Base-by-base conservation (phyloP, 2,797 vertebrate genomes). In the Phrynocephalus forsythii region DNA sequence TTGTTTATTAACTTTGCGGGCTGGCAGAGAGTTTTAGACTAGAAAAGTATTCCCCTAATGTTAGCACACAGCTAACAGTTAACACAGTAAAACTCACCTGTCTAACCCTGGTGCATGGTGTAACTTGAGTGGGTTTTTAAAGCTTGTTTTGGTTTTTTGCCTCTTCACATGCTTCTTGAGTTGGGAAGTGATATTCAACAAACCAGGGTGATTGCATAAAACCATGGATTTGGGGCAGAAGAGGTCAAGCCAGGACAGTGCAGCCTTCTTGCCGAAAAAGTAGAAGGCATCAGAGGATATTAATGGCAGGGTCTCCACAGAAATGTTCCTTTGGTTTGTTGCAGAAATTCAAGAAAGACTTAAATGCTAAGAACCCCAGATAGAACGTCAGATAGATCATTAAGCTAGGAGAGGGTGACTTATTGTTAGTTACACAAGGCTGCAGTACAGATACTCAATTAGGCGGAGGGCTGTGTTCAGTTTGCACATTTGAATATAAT, bases 401-500 rank as follows among this genome's bases (percentile, higher is more conserved):
- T 78, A 56, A 26, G 52, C n/a, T 79, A 67, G 11, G n/a, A 63
- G 24, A 15, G 69, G 10, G 78, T 48, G 30, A 80, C n/a, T 50
- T 81, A 68, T 50, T 81, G 56, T 84, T 75, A n/a, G 87, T 85
- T 68, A 68, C 18, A 67, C 73, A 80, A 80, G 26, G 24, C 48
- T 20, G 68, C n/a, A 28, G n/a, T 83, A 75, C 28, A 67, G 22
- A 56, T 79, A 60, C 26, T 9, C 77, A 83, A 78, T 83, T 77
- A 71, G 66, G 18, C n/a, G 63, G 73, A 33, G 8, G 48, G 52
- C 56, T 52, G 67, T 48, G 26, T 85, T 85, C 84, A 68, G 85
- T 77, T 78, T 84, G 69, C 72, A 87, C 52, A 50, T 77, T 76
- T 77, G 82, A 81, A 60, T 87, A 38, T 66, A 83, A 87, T 82